Conservation (phyloP, 2,888 invertebrate species). For the Andrena marginata region DNA sequence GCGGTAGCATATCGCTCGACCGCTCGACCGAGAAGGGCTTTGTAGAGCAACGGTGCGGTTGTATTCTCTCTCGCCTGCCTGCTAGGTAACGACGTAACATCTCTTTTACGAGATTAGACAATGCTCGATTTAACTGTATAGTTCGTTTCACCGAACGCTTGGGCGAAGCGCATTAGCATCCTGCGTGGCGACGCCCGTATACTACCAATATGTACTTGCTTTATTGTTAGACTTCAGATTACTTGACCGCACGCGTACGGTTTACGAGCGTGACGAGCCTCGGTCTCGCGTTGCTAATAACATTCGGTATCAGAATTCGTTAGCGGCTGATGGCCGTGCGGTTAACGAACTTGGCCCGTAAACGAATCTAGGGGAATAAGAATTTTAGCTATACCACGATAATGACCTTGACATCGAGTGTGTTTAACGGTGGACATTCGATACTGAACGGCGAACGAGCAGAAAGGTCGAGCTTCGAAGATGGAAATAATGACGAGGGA, state of each 20-base stretch:
- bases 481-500: background rate
- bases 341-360: background rate
- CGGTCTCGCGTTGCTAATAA: background rate
- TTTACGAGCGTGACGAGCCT: background rate
- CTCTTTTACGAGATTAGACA: constrained; percentile 75
- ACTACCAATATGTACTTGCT: background rate
- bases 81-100: constrained; percentile 66
- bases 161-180: constrained; percentile 26
- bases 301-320: no score
- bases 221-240: no score
- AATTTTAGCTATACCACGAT: background rate
- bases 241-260: constrained; percentile 1
- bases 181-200: constrained; percentile 6
- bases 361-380: background rate
- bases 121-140: constrained; percentile 77
- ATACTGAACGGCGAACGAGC: background rate
- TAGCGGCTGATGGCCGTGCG: background rate
- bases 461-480: background rate
- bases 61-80: constrained; percentile 38
- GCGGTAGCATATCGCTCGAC: constrained; percentile 50
- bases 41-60: constrained; percentile 70
- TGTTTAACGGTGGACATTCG: constrained; percentile 7
- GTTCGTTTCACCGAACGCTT: constrained; percentile 69
- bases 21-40: constrained; percentile 72
- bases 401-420: constrained; percentile 1